A percentile compares a stretch with the other conserved stretches of the same genome.
These are phyloP conservation scores for Himantopus leucocephalus DNA, from an alignment of 2,113 vertebrate species.

Conservation along the genomic window DNA sequence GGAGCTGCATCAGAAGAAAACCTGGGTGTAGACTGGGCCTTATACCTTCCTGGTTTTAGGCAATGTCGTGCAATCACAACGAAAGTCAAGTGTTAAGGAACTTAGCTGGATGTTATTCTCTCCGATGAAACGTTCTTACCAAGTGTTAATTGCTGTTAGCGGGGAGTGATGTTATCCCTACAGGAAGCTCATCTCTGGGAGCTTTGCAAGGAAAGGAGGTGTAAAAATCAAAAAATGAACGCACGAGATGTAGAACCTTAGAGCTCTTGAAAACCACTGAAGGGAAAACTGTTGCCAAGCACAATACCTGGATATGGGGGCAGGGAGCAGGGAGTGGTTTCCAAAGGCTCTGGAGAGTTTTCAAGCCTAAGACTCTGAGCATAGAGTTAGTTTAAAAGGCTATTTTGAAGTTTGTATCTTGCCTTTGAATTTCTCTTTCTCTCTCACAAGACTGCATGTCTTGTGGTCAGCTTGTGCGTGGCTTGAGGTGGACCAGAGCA, in stretches of 20 bases:
- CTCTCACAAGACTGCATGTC: too few species aligned
- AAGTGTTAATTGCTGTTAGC: constrained; percentile 44
- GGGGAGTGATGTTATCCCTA: constrained; percentile 34
- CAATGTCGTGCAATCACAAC: neutral
- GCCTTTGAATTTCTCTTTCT: neutral
- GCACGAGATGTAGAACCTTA: neutral
- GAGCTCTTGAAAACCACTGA: neutral
- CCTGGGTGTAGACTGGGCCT: neutral
- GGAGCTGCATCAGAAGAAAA: neutral
- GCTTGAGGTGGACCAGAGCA: neutral
- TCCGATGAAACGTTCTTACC: neutral
- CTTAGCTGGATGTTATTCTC: constrained; percentile 11
- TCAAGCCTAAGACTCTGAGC: neutral
- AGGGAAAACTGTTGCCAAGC: constrained; percentile 30
- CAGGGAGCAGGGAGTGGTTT: neutral
- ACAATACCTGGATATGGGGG: constrained; percentile 15
- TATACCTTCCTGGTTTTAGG: neutral
- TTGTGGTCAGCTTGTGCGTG: neutral
- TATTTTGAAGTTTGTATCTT: neutral
- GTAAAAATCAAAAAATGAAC: neutral
- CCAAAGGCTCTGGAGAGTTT: neutral
- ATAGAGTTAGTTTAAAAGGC: neutral
- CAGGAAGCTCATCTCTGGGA: neutral
- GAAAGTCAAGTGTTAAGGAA: neutral
- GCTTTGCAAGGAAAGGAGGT: neutral